Percentiles rank a stretch among this genome's conserved stretches.
phyloP scores from a whole-genome alignment of 2,888 invertebrate genomes.

The Phaonia tiefii region DNA sequence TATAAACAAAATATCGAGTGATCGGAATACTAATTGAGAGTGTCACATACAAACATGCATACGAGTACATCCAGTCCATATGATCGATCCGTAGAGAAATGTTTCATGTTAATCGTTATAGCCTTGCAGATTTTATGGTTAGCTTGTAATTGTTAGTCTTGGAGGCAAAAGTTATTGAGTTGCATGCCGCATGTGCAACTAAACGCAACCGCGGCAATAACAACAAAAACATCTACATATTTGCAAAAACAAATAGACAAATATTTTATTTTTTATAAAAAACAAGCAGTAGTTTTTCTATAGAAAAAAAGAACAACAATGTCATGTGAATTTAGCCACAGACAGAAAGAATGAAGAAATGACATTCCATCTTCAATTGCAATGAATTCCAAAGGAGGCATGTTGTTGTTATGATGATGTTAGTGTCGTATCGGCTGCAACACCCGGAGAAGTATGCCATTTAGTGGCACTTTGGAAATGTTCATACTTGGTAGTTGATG shows the following conservation, averaged over 20 bases:
- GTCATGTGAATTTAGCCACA: too few relatives aligned
- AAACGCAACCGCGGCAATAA: too few relatives aligned
- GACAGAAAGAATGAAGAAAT: constrained; percentile 49
- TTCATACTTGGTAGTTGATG: too few relatives aligned
- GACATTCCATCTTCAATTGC: constrained; percentile 55
- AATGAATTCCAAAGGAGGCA: constrained; percentile 54
- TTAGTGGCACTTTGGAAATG: too few relatives aligned
- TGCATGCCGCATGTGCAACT: constrained; percentile 6
- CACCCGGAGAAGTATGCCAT: constrained; percentile 39
- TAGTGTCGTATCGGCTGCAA: constrained; percentile 42
- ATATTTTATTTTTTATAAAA: neutral
- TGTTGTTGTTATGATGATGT: constrained; percentile 58
- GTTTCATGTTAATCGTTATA: constrained; percentile 60
- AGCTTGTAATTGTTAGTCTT: constrained; percentile 55
- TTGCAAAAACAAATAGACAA: neutral
- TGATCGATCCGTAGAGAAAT: constrained; percentile 50
- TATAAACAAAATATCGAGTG: constrained; percentile 71
- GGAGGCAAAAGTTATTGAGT: constrained; percentile 34
- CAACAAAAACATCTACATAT: neutral
- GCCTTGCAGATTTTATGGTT: constrained; percentile 33
- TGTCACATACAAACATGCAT: constrained; percentile 43
- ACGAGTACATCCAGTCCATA: neutral
- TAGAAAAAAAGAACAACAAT: too few relatives aligned
- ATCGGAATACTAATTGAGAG: constrained; percentile 75
- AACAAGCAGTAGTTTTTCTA: too few relatives aligned